phyloP scores from a whole-genome alignment of 2,113 vertebrate genomes.

The Siniperca knerii region DNA sequence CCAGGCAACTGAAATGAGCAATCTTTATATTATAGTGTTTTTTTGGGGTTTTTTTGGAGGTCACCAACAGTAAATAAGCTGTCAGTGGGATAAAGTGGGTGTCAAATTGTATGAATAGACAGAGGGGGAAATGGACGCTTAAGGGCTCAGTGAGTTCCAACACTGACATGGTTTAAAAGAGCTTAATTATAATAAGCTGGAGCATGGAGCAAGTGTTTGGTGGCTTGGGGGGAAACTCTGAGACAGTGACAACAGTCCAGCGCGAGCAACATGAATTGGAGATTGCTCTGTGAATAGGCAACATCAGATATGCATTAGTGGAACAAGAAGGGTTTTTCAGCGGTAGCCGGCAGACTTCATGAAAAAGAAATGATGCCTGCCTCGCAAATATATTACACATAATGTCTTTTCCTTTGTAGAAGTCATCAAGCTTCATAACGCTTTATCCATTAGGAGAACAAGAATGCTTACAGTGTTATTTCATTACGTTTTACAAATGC shows the following conservation, averaged over 20 bases:
- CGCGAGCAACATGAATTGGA: slow-evolving; percentile 49
- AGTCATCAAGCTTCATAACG: slow-evolving; percentile 72
- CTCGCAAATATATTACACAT: slow-evolving; percentile 67
- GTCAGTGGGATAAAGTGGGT: slow-evolving; percentile 67
- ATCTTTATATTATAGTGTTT: slow-evolving; percentile 27
- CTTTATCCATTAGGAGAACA: slow-evolving; percentile 69
- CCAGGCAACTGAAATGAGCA: slow-evolving; percentile 47
- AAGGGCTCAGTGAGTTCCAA: slow-evolving; percentile 64
- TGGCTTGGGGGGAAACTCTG: slow-evolving; percentile 53
- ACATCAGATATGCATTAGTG: slow-evolving; percentile 70
- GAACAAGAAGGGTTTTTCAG: slow-evolving; percentile 64
- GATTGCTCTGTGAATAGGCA: slow-evolving; percentile 56
- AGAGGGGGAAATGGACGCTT: slow-evolving; percentile 66
- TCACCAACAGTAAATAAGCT: slow-evolving; percentile 73
- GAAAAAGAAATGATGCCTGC: slow-evolving; percentile 69
- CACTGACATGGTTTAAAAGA: slow-evolving; percentile 79
- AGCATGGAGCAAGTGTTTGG: slow-evolving; percentile 70
- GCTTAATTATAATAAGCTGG: slow-evolving; percentile 81
- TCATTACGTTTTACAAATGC: slow-evolving; percentile 69
- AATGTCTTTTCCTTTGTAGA: slow-evolving; percentile 70
- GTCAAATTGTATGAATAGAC: slow-evolving; percentile 71
- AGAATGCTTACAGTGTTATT: slow-evolving; percentile 68
- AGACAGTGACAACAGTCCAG: slow-evolving; percentile 70
- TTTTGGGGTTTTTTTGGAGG: slow-evolving; percentile 13
- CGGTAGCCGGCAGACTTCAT: slow-evolving; percentile 61